Conservation (phyloP, 2,797 vertebrate genomes). For the Nasua narica region DNA sequence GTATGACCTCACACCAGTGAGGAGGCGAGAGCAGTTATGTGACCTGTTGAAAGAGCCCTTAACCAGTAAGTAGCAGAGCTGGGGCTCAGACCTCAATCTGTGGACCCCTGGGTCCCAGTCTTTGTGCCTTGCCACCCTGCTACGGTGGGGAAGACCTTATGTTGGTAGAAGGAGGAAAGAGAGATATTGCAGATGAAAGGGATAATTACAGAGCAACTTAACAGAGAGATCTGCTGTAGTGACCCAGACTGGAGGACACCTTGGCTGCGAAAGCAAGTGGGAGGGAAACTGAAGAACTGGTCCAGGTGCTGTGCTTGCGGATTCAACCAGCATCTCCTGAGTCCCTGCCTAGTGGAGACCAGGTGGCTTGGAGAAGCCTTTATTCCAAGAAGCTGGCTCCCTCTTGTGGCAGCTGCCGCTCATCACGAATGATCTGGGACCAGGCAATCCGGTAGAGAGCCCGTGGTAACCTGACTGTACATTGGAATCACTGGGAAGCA, state of each 20-base stretch:
- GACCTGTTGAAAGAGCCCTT: background rate
- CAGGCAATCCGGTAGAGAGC: fast-evolving
- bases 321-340: background rate
- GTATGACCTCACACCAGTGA: background rate
- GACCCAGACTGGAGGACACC: background rate
- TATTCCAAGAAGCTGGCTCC: constrained; percentile 49
- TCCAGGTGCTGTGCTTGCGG: background rate
- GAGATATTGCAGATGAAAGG: background rate
- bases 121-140: background rate
- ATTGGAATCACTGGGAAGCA: background rate
- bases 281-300: background rate
- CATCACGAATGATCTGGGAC: background rate
- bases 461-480: no score
- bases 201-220: background rate
- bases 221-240: background rate
- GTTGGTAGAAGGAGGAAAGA: background rate
- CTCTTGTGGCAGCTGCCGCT: constrained; percentile 51
- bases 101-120: background rate
- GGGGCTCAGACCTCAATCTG: fast-evolving
- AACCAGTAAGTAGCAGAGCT: background rate
- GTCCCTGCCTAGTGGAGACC: background rate
- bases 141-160: background rate
- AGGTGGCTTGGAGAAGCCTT: background rate
- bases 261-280: background rate
- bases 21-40: background rate